phyloP scores from a whole-genome alignment of 2,888 invertebrate genomes.

The Pachymerium ferrugineum region DNA sequence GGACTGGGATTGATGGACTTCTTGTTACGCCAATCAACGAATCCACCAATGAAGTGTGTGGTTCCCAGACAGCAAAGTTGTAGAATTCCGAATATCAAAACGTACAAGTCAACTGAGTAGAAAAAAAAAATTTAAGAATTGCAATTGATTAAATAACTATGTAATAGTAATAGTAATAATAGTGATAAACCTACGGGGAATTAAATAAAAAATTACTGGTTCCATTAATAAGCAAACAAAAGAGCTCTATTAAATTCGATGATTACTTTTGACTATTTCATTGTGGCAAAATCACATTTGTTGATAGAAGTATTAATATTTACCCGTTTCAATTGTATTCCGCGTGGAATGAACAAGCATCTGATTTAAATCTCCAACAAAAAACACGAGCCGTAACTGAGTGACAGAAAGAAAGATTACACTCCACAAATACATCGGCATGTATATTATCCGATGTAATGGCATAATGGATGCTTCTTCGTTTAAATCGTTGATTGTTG shows the following conservation, averaged over 20 bases:
- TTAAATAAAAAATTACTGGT: neutral
- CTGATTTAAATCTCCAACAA: conserved; percentile 27
- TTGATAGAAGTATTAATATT: too few species aligned
- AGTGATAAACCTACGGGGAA: neutral
- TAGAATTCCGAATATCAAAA: conserved; percentile 23
- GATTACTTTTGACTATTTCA: too few species aligned
- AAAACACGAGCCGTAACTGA: conserved; percentile 27
- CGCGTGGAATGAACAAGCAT: neutral
- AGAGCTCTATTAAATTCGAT: too few species aligned
- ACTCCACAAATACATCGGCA: conserved; percentile 29
- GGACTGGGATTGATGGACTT: neutral
- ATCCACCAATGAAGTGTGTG: conserved; percentile 27
- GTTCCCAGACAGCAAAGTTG: conserved; percentile 30
- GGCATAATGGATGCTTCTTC: neutral
- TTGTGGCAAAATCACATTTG: too few species aligned
- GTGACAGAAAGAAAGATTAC: neutral
- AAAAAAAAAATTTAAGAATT: too few species aligned
- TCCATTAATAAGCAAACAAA: too few species aligned
- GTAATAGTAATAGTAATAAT: too few species aligned
- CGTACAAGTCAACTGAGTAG: conserved; percentile 6
- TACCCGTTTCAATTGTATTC: conserved; percentile 15
- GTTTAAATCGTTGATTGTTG: neutral
- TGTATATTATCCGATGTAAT: conserved; percentile 16
- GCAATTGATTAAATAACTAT: too few species aligned
- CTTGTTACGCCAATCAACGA: conserved; percentile 25